These are phyloP conservation scores for Coracopsis vasa DNA, from an alignment of 2,113 vertebrate species.

Conservation along the genomic window DNA sequence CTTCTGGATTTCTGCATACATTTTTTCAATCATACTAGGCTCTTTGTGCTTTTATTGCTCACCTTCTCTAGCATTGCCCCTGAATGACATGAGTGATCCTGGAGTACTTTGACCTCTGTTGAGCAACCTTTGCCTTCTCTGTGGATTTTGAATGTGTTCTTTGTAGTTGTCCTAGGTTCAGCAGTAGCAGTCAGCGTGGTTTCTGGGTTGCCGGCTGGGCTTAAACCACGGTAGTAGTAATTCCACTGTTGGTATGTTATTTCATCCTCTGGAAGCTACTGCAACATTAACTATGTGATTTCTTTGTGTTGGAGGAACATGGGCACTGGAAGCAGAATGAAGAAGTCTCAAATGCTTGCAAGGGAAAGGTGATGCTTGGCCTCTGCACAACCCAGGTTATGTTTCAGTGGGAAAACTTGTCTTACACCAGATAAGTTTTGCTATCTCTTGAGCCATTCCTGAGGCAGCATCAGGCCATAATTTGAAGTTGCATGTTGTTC, in stretches of 20 bases:
- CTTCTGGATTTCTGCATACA: not conserved
- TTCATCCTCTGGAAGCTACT: conserved; percentile 43
- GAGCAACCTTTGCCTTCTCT: conserved; percentile 6
- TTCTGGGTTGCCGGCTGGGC: too few relatives aligned
- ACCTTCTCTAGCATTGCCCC: not conserved
- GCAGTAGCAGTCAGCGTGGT: too few relatives aligned
- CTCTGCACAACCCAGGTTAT: not conserved
- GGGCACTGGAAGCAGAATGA: not conserved
- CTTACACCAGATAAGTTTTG: not conserved
- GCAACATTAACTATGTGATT: conserved; percentile 29
- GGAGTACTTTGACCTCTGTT: not conserved
- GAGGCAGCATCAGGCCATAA: not conserved
- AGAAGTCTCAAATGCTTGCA: not conserved
- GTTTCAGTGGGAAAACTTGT: conserved; percentile 42
- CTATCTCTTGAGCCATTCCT: not conserved
- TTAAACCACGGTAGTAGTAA: too few relatives aligned
- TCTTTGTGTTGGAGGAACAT: not conserved
- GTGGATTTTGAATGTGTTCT: conserved; percentile 41
- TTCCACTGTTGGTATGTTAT: conserved; percentile 24
- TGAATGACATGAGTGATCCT: not conserved
- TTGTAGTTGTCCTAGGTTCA: too few relatives aligned
- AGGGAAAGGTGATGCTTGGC: conserved; percentile 20
- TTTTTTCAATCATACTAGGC: not conserved
- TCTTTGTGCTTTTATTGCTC: not conserved
- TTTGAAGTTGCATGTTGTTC: not conserved